phyloP scores from a whole-genome alignment of 2,113 vertebrate genomes.

The Maccullochella peelii region DNA sequence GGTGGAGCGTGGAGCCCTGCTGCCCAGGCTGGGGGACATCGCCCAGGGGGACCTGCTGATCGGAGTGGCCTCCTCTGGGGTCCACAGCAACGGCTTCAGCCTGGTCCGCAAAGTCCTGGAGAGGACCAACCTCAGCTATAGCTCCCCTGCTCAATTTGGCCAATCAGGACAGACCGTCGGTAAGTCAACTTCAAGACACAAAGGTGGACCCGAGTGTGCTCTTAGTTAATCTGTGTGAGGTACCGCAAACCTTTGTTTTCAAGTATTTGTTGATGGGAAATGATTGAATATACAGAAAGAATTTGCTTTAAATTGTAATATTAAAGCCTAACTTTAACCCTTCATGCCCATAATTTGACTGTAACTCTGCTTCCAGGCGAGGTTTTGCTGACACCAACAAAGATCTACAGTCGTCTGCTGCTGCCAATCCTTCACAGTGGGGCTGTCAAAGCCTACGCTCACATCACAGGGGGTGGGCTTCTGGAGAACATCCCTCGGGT shows the following conservation, averaged over 20 bases:
- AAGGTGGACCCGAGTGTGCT: too few species aligned
- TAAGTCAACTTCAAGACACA: constrained; percentile 60
- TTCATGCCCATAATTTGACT: not conserved
- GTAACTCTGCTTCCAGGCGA: constrained; percentile 83
- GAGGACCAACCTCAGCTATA: constrained; percentile 83
- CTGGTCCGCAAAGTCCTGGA: constrained; percentile 93
- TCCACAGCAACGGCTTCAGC: constrained; percentile 98
- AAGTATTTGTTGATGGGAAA: too few species aligned
- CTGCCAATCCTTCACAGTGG: constrained; percentile 90
- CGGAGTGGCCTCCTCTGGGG: constrained; percentile 92
- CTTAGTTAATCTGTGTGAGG: not conserved
- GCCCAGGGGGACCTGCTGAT: constrained; percentile 88
- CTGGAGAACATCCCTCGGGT: constrained; percentile 96
- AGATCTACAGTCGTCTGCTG: constrained; percentile 92
- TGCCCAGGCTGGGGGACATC: constrained; percentile 89
- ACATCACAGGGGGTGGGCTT: constrained; percentile 96
- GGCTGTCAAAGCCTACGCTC: constrained; percentile 91
- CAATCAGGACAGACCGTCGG: constrained; percentile 87
- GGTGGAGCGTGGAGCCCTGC: constrained; percentile 87
- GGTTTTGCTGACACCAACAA: constrained; percentile 92
- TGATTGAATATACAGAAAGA: too few species aligned
- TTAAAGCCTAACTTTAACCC: too few species aligned
- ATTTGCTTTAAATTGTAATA: too few species aligned
- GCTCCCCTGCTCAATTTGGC: constrained; percentile 84
- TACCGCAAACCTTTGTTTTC: too few species aligned